A percentile compares a stretch with the other conserved stretches of the same genome.
Conservation (phyloP, 37 sponge, comb jelly and placozoan genomes). For the Mnemiopsis leidyi region DNA sequence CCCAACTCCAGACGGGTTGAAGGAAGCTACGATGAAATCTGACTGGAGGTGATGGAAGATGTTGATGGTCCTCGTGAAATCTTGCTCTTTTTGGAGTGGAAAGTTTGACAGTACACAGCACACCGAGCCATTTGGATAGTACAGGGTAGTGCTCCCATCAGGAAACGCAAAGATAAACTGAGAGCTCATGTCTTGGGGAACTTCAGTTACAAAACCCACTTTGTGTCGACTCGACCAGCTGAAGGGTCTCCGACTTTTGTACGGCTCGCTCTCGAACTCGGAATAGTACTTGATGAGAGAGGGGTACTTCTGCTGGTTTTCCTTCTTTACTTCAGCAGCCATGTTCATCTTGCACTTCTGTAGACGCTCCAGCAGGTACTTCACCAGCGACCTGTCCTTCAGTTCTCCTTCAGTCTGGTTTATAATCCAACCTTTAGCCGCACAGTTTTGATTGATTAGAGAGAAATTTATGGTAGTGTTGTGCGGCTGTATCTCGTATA, state of each 20-base stretch:
- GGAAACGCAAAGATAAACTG: constrained; percentile 45
- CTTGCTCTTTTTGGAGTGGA: constrained; percentile 33
- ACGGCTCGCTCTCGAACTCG: constrained; percentile 30
- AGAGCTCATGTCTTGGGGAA: constrained; percentile 21
- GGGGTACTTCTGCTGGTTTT: neutral
- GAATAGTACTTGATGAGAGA: constrained; percentile 17
- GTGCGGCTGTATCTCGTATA: constrained; percentile 31
- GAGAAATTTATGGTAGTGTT: constrained; percentile 62
- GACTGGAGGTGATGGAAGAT: constrained; percentile 18
- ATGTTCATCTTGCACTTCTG: constrained; percentile 58
- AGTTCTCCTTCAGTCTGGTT: constrained; percentile 16
- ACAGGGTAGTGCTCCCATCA: constrained; percentile 58
- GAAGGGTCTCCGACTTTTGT: neutral
- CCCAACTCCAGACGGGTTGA: constrained; percentile 56
- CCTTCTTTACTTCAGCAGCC: neutral
- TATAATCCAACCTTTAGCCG: constrained; percentile 45
- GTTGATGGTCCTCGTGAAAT: constrained; percentile 37
- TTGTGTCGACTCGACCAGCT: constrained; percentile 60
- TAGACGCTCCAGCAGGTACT: constrained; percentile 58
- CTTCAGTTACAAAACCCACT: constrained; percentile 42
- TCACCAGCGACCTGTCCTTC: constrained; percentile 56
- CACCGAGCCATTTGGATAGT: constrained; percentile 29
- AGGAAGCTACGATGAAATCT: constrained; percentile 38
- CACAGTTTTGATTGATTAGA: constrained; percentile 30
- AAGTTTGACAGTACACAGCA: neutral